These are phyloP conservation scores for Hyles lineata DNA, from an alignment of 2,888 invertebrate genomes.

Conservation along the genomic window DNA sequence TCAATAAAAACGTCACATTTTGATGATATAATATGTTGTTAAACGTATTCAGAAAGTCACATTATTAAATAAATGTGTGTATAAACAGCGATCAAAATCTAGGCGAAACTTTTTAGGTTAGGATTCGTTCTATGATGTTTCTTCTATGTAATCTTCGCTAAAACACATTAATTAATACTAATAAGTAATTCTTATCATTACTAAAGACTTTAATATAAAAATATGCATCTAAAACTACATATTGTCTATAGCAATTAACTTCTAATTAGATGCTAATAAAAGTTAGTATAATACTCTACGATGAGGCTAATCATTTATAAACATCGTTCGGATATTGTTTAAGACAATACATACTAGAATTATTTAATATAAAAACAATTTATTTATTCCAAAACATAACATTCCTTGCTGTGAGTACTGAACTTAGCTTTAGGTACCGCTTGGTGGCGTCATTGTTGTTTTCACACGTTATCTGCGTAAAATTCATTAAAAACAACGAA, in stretches of 20 bases:
- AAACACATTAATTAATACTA: neutral
- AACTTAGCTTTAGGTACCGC: slow-evolving; percentile 67
- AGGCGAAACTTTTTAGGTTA: too few relatives aligned
- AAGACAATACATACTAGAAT: neutral
- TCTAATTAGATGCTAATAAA: slow-evolving; percentile 18
- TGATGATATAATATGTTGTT: too few relatives aligned
- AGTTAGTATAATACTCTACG: neutral
- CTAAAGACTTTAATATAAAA: neutral
- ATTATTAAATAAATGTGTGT: too few relatives aligned
- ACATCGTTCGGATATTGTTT: neutral
- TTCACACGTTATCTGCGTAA: slow-evolving; percentile 51
- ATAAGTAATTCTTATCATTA: neutral
- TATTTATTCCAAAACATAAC: slow-evolving; percentile 19
- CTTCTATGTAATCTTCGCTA: too few relatives aligned
- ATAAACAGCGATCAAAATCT: too few relatives aligned
- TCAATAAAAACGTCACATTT: too few relatives aligned
- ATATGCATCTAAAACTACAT: neutral
- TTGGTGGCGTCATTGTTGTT: slow-evolving; percentile 60
- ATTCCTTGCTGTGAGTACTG: slow-evolving; percentile 41
- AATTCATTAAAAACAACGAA: slow-evolving; percentile 44
- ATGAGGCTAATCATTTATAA: neutral
- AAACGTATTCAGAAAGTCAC: too few relatives aligned
- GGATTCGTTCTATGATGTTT: too few relatives aligned
- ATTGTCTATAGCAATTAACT: neutral
- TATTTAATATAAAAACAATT: neutral